Conservation (phyloP, 2,888 invertebrate species). For the Orthosia cruda region DNA sequence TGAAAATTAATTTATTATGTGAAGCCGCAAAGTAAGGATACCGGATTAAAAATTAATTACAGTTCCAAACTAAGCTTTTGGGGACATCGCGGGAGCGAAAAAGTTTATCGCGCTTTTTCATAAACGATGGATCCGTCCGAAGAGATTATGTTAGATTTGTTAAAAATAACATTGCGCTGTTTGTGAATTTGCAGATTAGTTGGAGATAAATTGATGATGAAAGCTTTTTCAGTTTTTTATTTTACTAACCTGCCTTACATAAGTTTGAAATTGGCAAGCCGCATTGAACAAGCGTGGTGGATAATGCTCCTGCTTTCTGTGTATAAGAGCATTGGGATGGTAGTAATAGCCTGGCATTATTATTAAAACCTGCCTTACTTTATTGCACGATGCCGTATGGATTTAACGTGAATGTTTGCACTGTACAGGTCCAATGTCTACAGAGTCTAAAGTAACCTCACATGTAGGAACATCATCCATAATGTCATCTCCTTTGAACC, state of each 20-base stretch:
- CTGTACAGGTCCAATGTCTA: no score
- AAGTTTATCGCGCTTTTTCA: constrained; percentile 77
- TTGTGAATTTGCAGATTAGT: constrained; percentile 38
- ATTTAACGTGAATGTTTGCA: not conserved
- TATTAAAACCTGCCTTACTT: not conserved
- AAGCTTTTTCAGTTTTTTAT: constrained; percentile 3
- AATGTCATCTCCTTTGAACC: no score
- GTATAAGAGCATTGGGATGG: no score
- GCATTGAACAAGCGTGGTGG: no score
- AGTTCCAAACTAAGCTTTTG: constrained; percentile 81
- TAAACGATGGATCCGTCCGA: constrained; percentile 62
- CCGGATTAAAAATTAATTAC: constrained; percentile 89
- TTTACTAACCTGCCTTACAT: not conserved
- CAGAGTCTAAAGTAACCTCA: no score
- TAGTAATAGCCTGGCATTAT: no score
- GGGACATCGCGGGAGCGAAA: constrained; percentile 74
- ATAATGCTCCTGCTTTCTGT: no score
- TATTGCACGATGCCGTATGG: not conserved
- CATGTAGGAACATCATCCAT: no score
- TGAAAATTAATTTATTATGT: constrained; percentile 84
- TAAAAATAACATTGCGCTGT: constrained; percentile 54
- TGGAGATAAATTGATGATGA: constrained; percentile 30
- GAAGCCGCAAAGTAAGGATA: constrained; percentile 84
- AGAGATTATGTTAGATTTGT: constrained; percentile 53
- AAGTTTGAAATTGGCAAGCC: no score